A percentile compares a stretch with the other conserved stretches of the same genome.
Evolutionary conservation across 2,888 invertebrate genomes (phyloP).

Genomic region (Melipona bicolor): DNA sequence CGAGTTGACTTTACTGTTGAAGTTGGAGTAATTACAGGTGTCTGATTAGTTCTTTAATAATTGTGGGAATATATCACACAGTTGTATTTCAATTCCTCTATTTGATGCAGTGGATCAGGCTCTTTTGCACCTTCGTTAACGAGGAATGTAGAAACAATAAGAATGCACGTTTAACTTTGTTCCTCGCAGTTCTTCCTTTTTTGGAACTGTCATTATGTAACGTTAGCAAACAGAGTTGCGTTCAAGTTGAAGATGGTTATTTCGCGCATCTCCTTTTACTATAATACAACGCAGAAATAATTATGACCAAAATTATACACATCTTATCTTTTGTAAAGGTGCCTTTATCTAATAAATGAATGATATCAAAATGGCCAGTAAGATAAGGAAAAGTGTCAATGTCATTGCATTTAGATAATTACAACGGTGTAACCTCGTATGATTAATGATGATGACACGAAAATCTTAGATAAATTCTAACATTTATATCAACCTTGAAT

Average conservation of each 20-base stretch:
- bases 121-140: too few relatives aligned
- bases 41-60: not conserved
- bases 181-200: too few relatives aligned
- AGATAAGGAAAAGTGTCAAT: not conserved
- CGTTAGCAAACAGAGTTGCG: too few relatives aligned
- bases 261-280: too few relatives aligned
- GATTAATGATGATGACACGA: not conserved
- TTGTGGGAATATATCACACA: not conserved
- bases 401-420: not conserved
- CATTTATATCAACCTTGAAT: not conserved
- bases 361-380: not conserved
- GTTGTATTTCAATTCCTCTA: not conserved
- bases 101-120: not conserved
- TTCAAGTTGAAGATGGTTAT: too few relatives aligned
- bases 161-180: not conserved
- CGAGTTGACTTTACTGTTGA: not conserved
- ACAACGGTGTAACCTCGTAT: not conserved
- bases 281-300: too few relatives aligned
- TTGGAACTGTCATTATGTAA: too few relatives aligned
- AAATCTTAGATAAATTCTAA: constrained; percentile 17
- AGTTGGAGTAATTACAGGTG: not conserved
- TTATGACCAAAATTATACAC: too few relatives aligned
- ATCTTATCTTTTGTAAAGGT: too few relatives aligned
- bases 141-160: too few relatives aligned
- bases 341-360: too few relatives aligned